Percentiles rank a stretch among this genome's conserved stretches.
Conservation (phyloP, 2,888 invertebrate genomes). For the Stenurella melanura region DNA sequence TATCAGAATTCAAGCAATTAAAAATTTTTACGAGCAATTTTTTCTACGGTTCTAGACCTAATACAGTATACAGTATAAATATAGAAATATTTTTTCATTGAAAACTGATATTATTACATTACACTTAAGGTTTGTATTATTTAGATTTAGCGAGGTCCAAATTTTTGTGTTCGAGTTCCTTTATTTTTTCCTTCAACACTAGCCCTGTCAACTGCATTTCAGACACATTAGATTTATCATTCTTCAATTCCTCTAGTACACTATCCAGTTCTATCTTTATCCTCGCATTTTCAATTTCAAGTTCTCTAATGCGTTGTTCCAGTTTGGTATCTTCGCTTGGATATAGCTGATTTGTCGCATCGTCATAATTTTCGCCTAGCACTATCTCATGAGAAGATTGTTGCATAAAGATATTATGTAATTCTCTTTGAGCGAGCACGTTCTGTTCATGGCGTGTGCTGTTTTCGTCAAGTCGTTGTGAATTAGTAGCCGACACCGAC, state of each 20-base stretch:
- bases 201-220: conserved; percentile 38
- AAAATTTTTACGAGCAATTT: too few species aligned
- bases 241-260: conserved; percentile 48
- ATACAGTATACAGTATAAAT: neutral
- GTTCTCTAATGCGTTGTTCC: conserved; percentile 56
- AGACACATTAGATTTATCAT: conserved; percentile 43
- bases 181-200: conserved; percentile 44
- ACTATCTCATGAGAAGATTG: conserved; percentile 48
- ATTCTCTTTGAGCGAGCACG: conserved; percentile 46
- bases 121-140: neutral
- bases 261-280: conserved; percentile 52
- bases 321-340: conserved; percentile 54
- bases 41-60: too few species aligned
- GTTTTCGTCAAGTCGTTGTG: conserved; percentile 42
- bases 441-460: conserved; percentile 7
- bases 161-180: conserved; percentile 42
- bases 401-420: conserved; percentile 52
- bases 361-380: conserved; percentile 47
- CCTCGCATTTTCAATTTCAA: conserved; percentile 57
- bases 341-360: conserved; percentile 59
- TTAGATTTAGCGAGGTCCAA: neutral
- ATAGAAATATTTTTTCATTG: neutral
- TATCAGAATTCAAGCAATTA: too few species aligned
- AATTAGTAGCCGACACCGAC: conserved; percentile 47
- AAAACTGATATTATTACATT: too few species aligned